Evolutionary conservation across 1,140 invertebrate species (phyloP).

Genomic region (Medauroidea extradentata): DNA sequence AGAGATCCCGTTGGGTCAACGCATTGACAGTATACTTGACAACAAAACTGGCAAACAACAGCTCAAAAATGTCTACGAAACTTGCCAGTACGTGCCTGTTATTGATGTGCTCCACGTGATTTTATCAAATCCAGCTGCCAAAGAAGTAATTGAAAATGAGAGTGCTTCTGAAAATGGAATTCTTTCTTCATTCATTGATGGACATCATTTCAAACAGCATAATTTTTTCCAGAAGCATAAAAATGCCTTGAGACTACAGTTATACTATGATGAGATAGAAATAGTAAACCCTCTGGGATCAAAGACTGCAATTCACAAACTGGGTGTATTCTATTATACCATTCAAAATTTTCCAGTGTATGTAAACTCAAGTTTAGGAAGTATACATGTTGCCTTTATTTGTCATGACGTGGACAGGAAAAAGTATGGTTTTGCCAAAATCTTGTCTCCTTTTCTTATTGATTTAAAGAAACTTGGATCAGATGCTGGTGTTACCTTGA

Average conservation of each 20-base stretch:
- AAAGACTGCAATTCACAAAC: conserved; percentile 20
- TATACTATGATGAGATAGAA: conserved; percentile 19
- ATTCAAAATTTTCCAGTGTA: conserved; percentile 13
- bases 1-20: neutral
- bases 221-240: neutral
- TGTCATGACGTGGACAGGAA: conserved; percentile 11
- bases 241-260: conserved; percentile 1
- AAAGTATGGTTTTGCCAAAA: conserved; percentile 4
- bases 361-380: conserved; percentile 11
- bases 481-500: conserved; percentile 1
- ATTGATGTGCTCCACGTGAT: neutral
- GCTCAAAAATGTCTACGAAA: neutral
- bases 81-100: neutral
- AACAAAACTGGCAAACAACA: neutral
- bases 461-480: neutral
- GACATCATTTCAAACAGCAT: neutral
- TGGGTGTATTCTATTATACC: conserved; percentile 17
- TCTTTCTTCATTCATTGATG: conserved; percentile 1
- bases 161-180: neutral
- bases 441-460: conserved; percentile 4
- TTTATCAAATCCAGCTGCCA: neutral
- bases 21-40: neutral
- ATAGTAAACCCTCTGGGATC: conserved; percentile 20
- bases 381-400: conserved; percentile 15
- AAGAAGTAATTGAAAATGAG: neutral